Base-by-base conservation (phyloP, 2,888 invertebrate genomes). In the Agrochola circellaris region DNA sequence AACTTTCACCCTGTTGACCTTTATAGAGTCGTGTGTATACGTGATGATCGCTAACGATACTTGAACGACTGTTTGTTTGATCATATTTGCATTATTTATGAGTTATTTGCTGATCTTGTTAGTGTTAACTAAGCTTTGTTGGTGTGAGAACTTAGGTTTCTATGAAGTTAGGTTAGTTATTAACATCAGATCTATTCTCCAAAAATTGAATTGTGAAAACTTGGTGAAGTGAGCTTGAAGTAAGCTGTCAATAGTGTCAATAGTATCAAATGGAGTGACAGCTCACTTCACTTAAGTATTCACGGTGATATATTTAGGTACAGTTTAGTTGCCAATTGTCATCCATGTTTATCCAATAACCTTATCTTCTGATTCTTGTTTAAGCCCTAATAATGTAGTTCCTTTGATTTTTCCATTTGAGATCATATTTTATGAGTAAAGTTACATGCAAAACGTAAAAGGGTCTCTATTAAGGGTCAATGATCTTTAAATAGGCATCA, bases 1-100 rank as follows among this genome's bases (percentile, higher is more conserved):
- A 93, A 95, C 95, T 95, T 95, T 95, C 94, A 92, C 94, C 92
- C 89, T 87, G 85, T 83, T 91, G 91, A 92, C 92, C 92, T 92
- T 93, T 91, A 84, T 87, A 77, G 81, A 83, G 91, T 92, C 92
- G 91, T 91, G 90, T 82, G 73, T 45, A 56, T 70, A 73, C 69
- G 71, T 75, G 83, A 80, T 71, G 77, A 82, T 82, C 62, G n/a
- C 73, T 74, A 85, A 77, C 67, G 76, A 81, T 77, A 72, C 38
- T 85, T 77, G 60, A 85, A 81, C 69, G 73, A 78, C 75, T 74
- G 60, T 80, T 77, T 78, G 72, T 81, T 84, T 77, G 76, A 73
- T 86, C 71, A 65, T 71, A 81, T 87, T 81, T 70, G 77, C 66
- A 73, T 85, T 78, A 84, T 83, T 83, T 72, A 68, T 75, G 45